phyloP scores from a whole-genome alignment of 2,888 invertebrate species.

The Drosophila histrio region DNA sequence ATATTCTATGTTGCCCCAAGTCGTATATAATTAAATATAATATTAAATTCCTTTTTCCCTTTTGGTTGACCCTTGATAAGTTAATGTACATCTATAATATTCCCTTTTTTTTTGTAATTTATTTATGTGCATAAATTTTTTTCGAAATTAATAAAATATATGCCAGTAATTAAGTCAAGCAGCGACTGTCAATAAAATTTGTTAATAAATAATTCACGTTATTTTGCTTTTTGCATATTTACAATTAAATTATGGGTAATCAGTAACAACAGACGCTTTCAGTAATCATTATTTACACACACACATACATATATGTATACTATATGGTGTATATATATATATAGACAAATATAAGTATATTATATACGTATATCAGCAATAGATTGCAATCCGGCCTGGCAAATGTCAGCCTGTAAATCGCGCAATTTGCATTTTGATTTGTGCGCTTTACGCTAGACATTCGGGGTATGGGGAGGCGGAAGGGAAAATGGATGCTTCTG shows the following conservation, averaged over 20 bases:
- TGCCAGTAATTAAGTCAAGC: conserved; percentile 79
- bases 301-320: neutral
- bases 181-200: conserved; percentile 79
- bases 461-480: neutral
- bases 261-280: conserved; percentile 77
- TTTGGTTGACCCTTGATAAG: neutral
- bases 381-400: conserved; percentile 28
- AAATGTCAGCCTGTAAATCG: conserved; percentile 65
- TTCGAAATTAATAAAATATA: conserved; percentile 78
- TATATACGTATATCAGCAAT: conserved; percentile 10
- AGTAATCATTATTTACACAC: conserved; percentile 72
- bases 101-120: conserved; percentile 9
- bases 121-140: conserved; percentile 25
- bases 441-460: conserved; percentile 64
- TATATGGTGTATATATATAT: conserved; percentile 9
- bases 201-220: conserved; percentile 78
- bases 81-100: conserved; percentile 12
- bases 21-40: too few species aligned
- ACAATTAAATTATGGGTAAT: conserved; percentile 79
- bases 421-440: conserved; percentile 74
- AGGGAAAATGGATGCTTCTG: neutral
- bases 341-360: conserved; percentile 4
- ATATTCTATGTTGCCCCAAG: too few species aligned
- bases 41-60: too few species aligned
- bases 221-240: conserved; percentile 76